A percentile compares a stretch with the other conserved stretches of the same genome.
Conservation (phyloP, 2,113 vertebrate species). For the Emydocephalus ijimae region DNA sequence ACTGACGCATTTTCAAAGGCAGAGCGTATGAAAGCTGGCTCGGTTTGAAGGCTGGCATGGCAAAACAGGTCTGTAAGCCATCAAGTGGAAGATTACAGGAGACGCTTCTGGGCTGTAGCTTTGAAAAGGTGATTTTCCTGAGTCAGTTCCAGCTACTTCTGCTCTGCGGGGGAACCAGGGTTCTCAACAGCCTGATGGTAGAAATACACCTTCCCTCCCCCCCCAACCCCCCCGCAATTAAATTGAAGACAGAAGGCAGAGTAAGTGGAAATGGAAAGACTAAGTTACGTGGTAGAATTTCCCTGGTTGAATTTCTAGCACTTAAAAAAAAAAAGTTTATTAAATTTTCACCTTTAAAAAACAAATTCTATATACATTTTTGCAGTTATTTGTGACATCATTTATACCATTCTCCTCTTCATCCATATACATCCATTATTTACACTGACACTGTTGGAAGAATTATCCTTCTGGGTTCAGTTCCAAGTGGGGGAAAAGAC, state of each 20-base stretch:
- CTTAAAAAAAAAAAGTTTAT: neutral
- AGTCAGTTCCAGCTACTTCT: neutral
- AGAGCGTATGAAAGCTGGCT: neutral
- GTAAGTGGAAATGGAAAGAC: neutral
- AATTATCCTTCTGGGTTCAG: too few species aligned
- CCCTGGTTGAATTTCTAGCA: neutral
- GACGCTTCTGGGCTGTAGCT: neutral
- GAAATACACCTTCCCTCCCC: neutral
- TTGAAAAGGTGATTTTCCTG: slow-evolving; percentile 4
- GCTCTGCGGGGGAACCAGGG: neutral
- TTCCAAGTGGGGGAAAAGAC: too few species aligned
- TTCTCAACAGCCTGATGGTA: neutral
- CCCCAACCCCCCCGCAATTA: neutral
- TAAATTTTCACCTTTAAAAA: too few species aligned
- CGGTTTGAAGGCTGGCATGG: neutral
- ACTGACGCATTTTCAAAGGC: slow-evolving; percentile 9
- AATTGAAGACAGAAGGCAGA: neutral
- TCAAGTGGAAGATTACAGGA: neutral
- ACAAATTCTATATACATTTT: too few species aligned
- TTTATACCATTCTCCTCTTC: too few species aligned
- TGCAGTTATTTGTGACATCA: too few species aligned
- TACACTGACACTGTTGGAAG: too few species aligned
- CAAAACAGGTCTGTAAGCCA: neutral
- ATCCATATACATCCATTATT: too few species aligned
- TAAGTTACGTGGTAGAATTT: neutral